Evolutionary conservation across 2,888 invertebrate genomes (phyloP), one percentile per base, ranked within the genome.

Genomic region (Plemyria rubiginata): DNA sequence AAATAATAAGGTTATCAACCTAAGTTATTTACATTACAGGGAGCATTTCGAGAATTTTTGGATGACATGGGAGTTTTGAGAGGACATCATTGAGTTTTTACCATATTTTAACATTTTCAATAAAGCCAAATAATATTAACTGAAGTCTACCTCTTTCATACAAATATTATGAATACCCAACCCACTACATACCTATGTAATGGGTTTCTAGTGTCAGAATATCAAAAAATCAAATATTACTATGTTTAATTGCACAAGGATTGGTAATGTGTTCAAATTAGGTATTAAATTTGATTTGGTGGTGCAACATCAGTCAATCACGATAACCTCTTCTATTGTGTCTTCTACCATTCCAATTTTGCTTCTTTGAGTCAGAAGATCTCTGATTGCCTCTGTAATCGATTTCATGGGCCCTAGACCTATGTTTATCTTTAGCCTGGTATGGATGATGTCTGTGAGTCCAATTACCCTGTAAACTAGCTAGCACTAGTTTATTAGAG

Each of bases 381-480:
- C 56, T 56, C 9, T 38, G 60, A 28, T 41, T 55, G n/a, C 15
- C 51, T 45, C 57, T 60, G 15, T 16, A 65, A 15, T 65, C 57
- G 29, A 46, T 22, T 40, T 56, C 56, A 45, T 53, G 58, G 7
- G 41, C 46, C 16, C 60, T 52, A 11, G 64, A 38, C 16, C 83
- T 77, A 13, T 81, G 79, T 62, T 85, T 83, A 9, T 85, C 88
- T 65, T 85, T 84, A 1, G 80, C 53, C 49, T 85, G 82, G 61
- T 90, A 90, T 0, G 91, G 90, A 66, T 93, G 90, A 68, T 91
- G 92, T 61, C 92, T 80, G 57, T 91, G 87, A 2, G 86, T 78
- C 93, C 93, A 93, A 68, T 93, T 90, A 4, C 93, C 93, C 73
- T 92, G 92, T 70, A 93, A 83, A 66, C 93, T 93, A 9, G 92